Evolutionary conservation across 2,113 vertebrate genomes (phyloP).

Genomic region (Pan troglodytes): DNA sequence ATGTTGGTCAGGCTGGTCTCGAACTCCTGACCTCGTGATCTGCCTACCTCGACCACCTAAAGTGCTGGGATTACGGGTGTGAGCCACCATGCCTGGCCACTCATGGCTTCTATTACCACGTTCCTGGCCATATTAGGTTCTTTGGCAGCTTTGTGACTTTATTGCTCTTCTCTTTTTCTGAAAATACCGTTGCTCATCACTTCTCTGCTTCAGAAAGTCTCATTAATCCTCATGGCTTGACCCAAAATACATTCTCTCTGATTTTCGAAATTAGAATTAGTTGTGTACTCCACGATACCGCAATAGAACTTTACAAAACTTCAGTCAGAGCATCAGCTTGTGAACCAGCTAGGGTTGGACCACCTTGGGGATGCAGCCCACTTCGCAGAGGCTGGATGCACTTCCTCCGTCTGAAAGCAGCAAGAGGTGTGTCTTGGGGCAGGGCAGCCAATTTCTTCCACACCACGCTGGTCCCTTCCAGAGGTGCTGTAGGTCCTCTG

Average conservation of each 20-base stretch:
- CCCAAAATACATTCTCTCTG: background rate
- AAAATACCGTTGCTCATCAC: background rate
- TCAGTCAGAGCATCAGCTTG: fast-evolving
- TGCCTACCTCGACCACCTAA: too few relatives aligned
- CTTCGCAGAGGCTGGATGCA: too few relatives aligned
- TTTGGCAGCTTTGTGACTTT: background rate
- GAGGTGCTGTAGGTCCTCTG: background rate
- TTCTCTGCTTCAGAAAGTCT: background rate
- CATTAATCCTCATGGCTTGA: background rate
- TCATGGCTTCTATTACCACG: fast-evolving
- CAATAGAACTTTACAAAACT: fast-evolving
- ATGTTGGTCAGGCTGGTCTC: too few relatives aligned
- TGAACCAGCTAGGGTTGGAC: background rate
- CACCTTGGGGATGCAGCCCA: too few relatives aligned
- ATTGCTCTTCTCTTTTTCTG: background rate
- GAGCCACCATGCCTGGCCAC: too few relatives aligned
- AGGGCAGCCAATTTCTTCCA: fast-evolving
- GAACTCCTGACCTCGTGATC: too few relatives aligned
- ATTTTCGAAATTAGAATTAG: background rate
- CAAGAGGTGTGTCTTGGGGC: fast-evolving
- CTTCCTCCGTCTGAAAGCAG: background rate
- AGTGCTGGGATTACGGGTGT: too few relatives aligned
- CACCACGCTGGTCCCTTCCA: background rate
- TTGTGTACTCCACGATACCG: fast-evolving
- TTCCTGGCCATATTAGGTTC: background rate